Evolutionary conservation across 2,888 invertebrate genomes (phyloP), one percentile per base, ranked within the genome.

Genomic region (Girardia tigrina): DNA sequence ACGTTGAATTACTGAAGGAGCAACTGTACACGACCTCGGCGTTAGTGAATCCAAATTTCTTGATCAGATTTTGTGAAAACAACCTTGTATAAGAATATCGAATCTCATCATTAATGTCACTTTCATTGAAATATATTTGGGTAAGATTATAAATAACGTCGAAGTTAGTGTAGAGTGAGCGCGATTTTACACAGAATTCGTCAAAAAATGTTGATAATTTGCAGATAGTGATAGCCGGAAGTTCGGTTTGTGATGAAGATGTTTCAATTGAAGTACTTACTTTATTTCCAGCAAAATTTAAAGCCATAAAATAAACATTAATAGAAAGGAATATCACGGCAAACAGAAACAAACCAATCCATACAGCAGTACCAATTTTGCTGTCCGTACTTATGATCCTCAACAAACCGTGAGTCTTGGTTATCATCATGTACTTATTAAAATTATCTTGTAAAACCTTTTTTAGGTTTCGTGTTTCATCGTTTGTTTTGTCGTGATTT

Each of bases 351-450:
- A 56, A n/a, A 4, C 56, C 56, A 4, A 16, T 56, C 56, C 56
- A 56, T 6, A 56, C n/a, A 12, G 23, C 23, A 2, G 20, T 4
- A 2, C 56, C 56, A 16, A 16, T 56, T 56, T 56, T n/a, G 23
- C 23, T 56, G 6, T 6, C n/a, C 4, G 56, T 56, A 23, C 56
- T 56, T 6, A 56, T 56, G 4, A 56, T 56, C n/a, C 56, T 4
- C n/a, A 56, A 56, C n/a, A 56, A 56, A 56, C 56, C 56, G n/a
- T 56, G 56, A 56, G 56, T 56, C 23, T 56, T 56, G 4, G 56
- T 56, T 56, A 56, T 56, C 23, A 20, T 4, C 56, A 56, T 56
- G 23, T 20, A 56, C 4, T 20, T 4, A 6, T 56, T 56, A 23
- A 56, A 56, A 16, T 16, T n/a, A n/a, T 23, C 23, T 56, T 16